A percentile compares a stretch with the other conserved stretches of the same genome.
phyloP scores from a whole-genome alignment of 2,888 invertebrate genomes.

The Amiota mariae region DNA sequence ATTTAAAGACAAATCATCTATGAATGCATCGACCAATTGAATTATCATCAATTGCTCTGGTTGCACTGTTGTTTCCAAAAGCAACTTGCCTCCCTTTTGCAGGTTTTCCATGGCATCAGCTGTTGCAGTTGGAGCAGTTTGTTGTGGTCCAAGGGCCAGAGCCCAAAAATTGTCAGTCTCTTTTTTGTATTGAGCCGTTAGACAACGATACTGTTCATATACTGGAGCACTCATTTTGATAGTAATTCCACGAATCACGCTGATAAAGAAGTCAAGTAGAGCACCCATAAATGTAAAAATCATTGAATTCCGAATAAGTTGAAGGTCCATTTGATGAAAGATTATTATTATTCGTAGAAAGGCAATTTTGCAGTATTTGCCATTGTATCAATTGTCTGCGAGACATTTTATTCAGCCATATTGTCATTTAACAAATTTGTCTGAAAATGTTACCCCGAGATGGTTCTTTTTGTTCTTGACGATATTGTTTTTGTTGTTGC shows the following conservation, averaged over 20 bases:
- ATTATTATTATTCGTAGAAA: constrained; percentile 31
- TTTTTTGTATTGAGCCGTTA: constrained; percentile 25
- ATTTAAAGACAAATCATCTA: constrained; percentile 10
- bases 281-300: constrained; percentile 45
- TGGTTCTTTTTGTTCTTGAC: constrained; percentile 1
- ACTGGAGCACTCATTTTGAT: constrained; percentile 59
- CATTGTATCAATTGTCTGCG: background rate
- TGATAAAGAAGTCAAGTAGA: constrained; percentile 52
- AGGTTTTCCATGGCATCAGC: constrained; percentile 33
- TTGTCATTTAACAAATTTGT: constrained; percentile 30
- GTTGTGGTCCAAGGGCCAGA: constrained; percentile 28
- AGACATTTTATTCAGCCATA: constrained; percentile 50
- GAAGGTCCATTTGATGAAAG: constrained; percentile 44
- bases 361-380: constrained; percentile 16
- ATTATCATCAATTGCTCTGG: constrained; percentile 52
- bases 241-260: constrained; percentile 47
- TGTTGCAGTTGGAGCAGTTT: constrained; percentile 38
- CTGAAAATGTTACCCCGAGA: background rate
- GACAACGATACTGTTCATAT: constrained; percentile 50
- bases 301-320: constrained; percentile 47
- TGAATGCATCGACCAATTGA: constrained; percentile 47
- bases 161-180: constrained; percentile 36
- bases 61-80: constrained; percentile 43
- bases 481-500: constrained; percentile 2
- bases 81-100: constrained; percentile 29